Conservation (phyloP, 2,797 vertebrate species). For the Chelonia mydas region DNA sequence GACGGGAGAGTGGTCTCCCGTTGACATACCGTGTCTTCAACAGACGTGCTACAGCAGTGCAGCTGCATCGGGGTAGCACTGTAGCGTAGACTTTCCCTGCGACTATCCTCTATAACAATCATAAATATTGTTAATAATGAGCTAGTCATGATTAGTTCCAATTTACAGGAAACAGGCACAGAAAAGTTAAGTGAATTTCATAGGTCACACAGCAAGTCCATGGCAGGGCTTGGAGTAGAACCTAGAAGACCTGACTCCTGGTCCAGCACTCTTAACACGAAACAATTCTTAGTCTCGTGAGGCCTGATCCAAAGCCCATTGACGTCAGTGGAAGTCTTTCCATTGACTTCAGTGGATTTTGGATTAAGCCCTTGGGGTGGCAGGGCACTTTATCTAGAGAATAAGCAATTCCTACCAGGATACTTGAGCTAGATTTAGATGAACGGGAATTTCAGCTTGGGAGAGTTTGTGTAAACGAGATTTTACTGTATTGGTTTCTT, state of each 20-base stretch:
- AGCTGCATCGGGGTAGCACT: no score
- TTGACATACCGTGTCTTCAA: no score
- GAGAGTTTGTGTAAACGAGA: neutral
- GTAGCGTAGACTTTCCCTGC: no score
- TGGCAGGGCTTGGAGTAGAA: neutral
- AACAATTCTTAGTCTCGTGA: neutral
- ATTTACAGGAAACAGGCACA: neutral
- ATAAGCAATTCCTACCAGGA: slow-evolving; percentile 29
- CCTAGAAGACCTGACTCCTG: neutral
- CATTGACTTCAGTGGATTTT: slow-evolving; percentile 26
- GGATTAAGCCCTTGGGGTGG: neutral
- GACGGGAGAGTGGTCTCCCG: no score
- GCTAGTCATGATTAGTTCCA: neutral
- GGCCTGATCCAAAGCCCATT: neutral
- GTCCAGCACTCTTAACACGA: neutral
- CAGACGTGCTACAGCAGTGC: no score
- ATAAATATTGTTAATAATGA: neutral
- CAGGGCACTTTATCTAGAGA: neutral
- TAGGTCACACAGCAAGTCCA: neutral
- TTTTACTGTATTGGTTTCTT: slow-evolving; percentile 23
- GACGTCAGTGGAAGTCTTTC: neutral
- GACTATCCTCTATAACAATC: neutral
- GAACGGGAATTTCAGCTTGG: slow-evolving; percentile 47
- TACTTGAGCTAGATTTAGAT: slow-evolving; percentile 44
- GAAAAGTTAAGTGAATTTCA: neutral